Conservation (phyloP, 2,888 invertebrate genomes). For the Oscheius sp. region DNA sequence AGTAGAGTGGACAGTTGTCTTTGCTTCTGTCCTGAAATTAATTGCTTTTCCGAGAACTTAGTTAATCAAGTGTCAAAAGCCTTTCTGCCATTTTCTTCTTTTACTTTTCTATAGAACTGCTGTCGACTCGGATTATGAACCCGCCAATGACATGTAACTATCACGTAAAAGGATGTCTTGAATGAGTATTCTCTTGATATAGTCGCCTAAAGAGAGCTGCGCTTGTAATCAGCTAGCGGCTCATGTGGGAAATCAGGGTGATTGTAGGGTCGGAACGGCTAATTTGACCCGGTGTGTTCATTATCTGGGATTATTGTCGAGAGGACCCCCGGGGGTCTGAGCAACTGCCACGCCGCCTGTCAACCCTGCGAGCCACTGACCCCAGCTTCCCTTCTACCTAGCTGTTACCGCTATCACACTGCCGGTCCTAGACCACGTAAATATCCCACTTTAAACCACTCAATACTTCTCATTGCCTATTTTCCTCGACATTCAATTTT, state of each 20-base stretch:
- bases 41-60: slow-evolving; percentile 10
- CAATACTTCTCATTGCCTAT: neutral
- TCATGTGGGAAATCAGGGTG: slow-evolving; percentile 27
- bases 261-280: slow-evolving; percentile 32
- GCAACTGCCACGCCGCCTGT: slow-evolving; percentile 31
- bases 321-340: slow-evolving; percentile 32
- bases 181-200: slow-evolving; percentile 5
- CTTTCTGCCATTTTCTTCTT: neutral
- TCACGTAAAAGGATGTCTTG: slow-evolving; percentile 11
- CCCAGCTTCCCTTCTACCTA: slow-evolving; percentile 19
- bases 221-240: slow-evolving; percentile 9
- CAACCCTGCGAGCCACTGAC: slow-evolving; percentile 28
- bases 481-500: neutral
- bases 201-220: neutral
- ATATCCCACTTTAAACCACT: neutral
- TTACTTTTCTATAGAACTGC: neutral
- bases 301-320: slow-evolving; percentile 33
- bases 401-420: slow-evolving; percentile 30
- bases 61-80: neutral
- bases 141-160: slow-evolving; percentile 8
- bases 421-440: slow-evolving; percentile 1
- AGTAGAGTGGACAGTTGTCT: slow-evolving; percentile 16
- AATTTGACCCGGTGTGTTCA: slow-evolving; percentile 36
- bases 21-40: slow-evolving; percentile 8
- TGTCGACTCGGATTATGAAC: slow-evolving; percentile 1